A percentile compares a stretch with the other conserved stretches of the same genome.
Conservation (phyloP, 2,113 vertebrate species). For the Muntiacus muntjak region DNA sequence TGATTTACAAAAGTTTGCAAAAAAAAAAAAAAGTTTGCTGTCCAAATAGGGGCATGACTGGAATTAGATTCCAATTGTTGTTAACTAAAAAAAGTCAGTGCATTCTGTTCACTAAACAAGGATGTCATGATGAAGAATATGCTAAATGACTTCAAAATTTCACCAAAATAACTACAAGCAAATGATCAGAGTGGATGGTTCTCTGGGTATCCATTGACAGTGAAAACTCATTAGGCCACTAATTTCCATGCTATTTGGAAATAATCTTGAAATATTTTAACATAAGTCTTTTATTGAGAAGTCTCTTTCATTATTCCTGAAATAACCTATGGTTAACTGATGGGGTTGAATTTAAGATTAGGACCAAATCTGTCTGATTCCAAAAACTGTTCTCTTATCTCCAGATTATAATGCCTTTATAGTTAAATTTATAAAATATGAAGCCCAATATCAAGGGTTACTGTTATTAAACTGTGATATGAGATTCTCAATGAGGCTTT, state of each 20-base stretch:
- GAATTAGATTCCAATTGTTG: neutral
- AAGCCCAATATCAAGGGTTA: neutral
- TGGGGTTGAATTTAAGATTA: neutral
- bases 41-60: neutral
- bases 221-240: neutral
- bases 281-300: neutral
- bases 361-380: neutral
- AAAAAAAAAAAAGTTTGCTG: neutral
- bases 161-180: neutral
- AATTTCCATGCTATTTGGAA: neutral
- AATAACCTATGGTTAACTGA: neutral
- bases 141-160: neutral
- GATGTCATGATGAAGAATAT: neutral
- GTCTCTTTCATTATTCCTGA: neutral
- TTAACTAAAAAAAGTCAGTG: neutral
- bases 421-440: neutral
- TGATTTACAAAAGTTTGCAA: neutral
- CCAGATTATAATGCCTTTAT: neutral
- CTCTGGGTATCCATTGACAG: neutral
- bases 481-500: neutral
- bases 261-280: neutral
- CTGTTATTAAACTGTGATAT: neutral
- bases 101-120: neutral
- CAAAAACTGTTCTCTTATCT: neutral
- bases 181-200: neutral